phyloP scores from a whole-genome alignment of 2,888 invertebrate genomes.

The Rhagonycha fulva region DNA sequence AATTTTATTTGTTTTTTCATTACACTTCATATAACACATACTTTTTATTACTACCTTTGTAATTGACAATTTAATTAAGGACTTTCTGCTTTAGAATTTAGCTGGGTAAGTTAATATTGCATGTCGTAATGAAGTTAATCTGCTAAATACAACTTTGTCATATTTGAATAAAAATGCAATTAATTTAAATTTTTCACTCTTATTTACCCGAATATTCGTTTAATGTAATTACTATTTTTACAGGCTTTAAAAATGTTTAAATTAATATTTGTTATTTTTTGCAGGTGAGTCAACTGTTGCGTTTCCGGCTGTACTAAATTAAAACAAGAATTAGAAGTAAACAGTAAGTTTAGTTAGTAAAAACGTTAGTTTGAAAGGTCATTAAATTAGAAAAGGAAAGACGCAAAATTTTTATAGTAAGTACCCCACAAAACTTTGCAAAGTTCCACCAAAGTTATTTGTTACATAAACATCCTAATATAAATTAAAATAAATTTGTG shows the following conservation, averaged over 20 bases:
- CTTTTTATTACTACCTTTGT: background rate
- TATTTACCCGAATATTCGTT: background rate
- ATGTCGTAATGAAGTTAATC: background rate
- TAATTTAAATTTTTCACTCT: background rate
- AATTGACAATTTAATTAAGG: background rate
- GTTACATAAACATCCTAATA: background rate
- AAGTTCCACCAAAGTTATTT: background rate
- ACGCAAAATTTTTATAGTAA: background rate
- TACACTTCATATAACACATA: background rate
- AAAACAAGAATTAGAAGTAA: background rate
- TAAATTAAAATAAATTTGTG: background rate
- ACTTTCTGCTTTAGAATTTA: background rate
- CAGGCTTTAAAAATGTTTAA: background rate
- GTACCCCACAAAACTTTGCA: background rate
- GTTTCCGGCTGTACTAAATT: background rate
- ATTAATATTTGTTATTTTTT: background rate
- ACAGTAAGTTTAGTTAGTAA: background rate
- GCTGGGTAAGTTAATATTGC: background rate
- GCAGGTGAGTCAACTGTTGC: background rate
- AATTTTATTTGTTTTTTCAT: background rate
- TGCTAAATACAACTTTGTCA: background rate
- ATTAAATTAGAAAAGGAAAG: background rate
- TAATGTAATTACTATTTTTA: background rate
- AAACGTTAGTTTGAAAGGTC: background rate
- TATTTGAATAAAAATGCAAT: background rate